Conservation (phyloP, 1,140 invertebrate species). For the Eueides isabella region DNA sequence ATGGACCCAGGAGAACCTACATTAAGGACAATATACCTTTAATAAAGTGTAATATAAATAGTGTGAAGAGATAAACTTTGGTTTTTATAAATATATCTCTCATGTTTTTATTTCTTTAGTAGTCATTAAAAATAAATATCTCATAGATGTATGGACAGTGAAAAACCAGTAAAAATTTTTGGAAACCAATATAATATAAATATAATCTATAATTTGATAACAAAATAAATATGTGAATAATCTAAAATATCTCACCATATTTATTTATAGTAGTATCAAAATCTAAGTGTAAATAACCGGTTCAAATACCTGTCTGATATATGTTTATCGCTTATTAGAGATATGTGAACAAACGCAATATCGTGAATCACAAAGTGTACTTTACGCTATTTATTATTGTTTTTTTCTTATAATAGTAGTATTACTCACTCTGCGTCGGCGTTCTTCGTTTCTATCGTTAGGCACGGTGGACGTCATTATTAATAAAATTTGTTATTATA, state of each 20-base stretch:
- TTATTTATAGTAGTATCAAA: background rate
- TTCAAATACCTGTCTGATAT: conserved; percentile 24
- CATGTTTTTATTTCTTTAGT: too few species aligned
- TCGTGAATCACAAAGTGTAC: conserved; percentile 29
- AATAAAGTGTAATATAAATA: too few species aligned
- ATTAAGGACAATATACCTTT: background rate
- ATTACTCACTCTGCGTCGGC: conserved; percentile 68
- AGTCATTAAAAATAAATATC: too few species aligned
- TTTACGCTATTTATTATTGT: conserved; percentile 36
- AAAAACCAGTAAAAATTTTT: too few species aligned
- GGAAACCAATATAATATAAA: too few species aligned
- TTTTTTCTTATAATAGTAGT: conserved; percentile 18
- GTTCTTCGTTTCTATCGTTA: conserved; percentile 68
- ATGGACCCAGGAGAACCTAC: conserved; percentile 88
- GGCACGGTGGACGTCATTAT: conserved; percentile 66
- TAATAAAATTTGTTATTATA: conserved; percentile 9
- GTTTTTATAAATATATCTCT: too few species aligned
- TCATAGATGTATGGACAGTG: too few species aligned
- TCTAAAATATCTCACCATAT: background rate
- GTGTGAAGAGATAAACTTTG: too few species aligned
- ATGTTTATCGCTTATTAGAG: conserved; percentile 17
- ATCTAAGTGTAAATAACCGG: conserved; percentile 22
- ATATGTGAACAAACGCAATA: conserved; percentile 34
- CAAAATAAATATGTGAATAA: too few species aligned
- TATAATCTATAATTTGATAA: too few species aligned